Base-by-base conservation (phyloP, 2,797 vertebrate genomes). In the Acipenser ruthenus region DNA sequence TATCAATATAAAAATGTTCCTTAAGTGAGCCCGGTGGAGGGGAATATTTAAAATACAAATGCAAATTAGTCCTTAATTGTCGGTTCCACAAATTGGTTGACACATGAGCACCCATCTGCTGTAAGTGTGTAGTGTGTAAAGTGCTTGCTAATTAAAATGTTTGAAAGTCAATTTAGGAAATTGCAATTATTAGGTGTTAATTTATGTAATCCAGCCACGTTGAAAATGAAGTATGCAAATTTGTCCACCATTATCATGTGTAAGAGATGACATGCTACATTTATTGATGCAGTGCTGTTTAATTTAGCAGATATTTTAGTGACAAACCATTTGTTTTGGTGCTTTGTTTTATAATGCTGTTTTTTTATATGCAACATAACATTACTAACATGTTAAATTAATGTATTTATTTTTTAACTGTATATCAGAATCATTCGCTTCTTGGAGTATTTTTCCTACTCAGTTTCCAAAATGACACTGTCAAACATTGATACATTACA, bases 221-320 rank as follows among this genome's bases (percentile, higher is more conserved):
- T 75, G 74, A 71, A 68, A 55, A 68, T 69, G 69, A 23, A 52
- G 62, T 68, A 64, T 64, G 68, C 69, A 71, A 70, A 70, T 69
- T 49, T 66, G 23, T 67, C 67, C 52, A 68, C 59, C 66, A 68
- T 70, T 70, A 65, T 73, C 66, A 66, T 67, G 64, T 50, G 60
- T 60, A 37, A 37, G 37, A 37, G 37, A 87, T 86, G 77, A 80
- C 80, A 82, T 82, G 81, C 79, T 86, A 80, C 84, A 84, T 82
- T 87, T 82, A 89, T 84, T 74, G 80, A 81, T 71, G 82, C 76
- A 74, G 75, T 83, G 81, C 83, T 89, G 83, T 84, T 87, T 85
- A 85, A 87, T 87, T 87, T 84, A 84, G 77, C 81, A 80, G 83
- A 82, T 77, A 70, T 75, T 79, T 65, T 73, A 78, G 75, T 79